phyloP scores from a whole-genome alignment of 2,113 vertebrate species.

The Danio rerio region DNA sequence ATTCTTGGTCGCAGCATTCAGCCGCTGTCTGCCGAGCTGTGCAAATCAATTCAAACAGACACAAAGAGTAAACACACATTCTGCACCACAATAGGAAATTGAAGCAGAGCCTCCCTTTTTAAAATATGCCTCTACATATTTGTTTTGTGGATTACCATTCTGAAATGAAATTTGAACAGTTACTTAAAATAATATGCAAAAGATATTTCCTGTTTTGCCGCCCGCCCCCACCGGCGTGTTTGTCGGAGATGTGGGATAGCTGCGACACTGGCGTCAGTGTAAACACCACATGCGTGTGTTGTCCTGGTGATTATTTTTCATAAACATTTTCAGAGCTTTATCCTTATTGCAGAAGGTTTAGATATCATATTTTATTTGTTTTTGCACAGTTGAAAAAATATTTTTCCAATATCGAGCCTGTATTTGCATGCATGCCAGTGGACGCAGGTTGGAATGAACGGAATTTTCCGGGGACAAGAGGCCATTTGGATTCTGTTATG shows the following conservation, averaged over 20 bases:
- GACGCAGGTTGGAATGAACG: constrained; percentile 23
- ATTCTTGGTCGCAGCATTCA: constrained; percentile 88
- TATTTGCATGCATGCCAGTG: constrained; percentile 42
- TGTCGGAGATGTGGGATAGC: constrained; percentile 72
- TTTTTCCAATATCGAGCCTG: constrained; percentile 53
- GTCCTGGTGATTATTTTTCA: constrained; percentile 79
- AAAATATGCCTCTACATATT: constrained; percentile 83
- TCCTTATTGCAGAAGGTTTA: constrained; percentile 74
- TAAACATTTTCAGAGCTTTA: constrained; percentile 76
- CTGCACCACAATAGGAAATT: constrained; percentile 83
- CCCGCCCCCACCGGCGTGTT: constrained; percentile 68
- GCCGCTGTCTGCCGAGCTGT: constrained; percentile 86
- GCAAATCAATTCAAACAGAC: constrained; percentile 87
- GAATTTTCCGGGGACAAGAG: constrained; percentile 34
- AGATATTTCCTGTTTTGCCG: constrained; percentile 77
- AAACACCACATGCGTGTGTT: constrained; percentile 75
- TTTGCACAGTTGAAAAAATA: constrained; percentile 66
- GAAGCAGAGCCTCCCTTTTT: constrained; percentile 78
- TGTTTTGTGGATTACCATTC: constrained; percentile 86
- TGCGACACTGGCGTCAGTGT: constrained; percentile 70
- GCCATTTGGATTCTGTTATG: constrained; percentile 1
- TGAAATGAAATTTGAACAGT: constrained; percentile 86
- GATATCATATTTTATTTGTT: constrained; percentile 67
- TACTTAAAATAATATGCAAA: constrained; percentile 87
- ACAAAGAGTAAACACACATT: constrained; percentile 84